Conservation (phyloP, 2,888 invertebrate genomes). For the Torymus tubicola region DNA sequence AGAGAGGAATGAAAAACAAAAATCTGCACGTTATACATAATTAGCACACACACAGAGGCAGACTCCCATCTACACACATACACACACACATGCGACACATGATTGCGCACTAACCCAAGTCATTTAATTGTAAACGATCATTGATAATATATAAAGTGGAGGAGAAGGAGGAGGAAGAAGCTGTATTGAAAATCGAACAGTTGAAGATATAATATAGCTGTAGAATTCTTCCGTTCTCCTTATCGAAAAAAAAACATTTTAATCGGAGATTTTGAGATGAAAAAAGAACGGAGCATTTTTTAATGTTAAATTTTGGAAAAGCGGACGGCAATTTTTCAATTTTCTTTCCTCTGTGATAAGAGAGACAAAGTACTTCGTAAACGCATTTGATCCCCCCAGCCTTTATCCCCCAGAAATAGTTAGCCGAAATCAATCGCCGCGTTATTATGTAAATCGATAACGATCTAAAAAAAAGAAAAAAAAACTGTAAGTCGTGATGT, state of each 20-base stretch:
- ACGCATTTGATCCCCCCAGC: constrained; percentile 29
- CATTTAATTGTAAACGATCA: constrained; percentile 16
- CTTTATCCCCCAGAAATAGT: no score
- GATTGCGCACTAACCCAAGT: background rate
- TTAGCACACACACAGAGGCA: constrained; percentile 47
- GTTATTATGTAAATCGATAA: constrained; percentile 9
- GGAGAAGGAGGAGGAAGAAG: background rate
- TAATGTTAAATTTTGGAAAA: background rate
- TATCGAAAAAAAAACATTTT: no score
- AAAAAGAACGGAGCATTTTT: background rate
- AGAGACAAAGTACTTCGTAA: background rate
- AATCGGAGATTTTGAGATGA: no score
- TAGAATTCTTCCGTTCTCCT: background rate
- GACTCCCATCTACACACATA: no score
- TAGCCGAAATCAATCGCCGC: background rate
- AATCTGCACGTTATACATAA: constrained; percentile 59
- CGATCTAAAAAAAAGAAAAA: no score
- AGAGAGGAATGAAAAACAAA: constrained; percentile 17
- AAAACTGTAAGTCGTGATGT: background rate
- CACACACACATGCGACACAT: no score
- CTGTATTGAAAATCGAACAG: constrained; percentile 5
- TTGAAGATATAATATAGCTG: background rate
- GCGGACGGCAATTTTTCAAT: constrained; percentile 3
- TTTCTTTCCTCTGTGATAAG: constrained; percentile 20
- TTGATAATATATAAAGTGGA: background rate